Evolutionary conservation across 1,140 invertebrate species (phyloP).

Genomic region (Drosophila guanche): DNA sequence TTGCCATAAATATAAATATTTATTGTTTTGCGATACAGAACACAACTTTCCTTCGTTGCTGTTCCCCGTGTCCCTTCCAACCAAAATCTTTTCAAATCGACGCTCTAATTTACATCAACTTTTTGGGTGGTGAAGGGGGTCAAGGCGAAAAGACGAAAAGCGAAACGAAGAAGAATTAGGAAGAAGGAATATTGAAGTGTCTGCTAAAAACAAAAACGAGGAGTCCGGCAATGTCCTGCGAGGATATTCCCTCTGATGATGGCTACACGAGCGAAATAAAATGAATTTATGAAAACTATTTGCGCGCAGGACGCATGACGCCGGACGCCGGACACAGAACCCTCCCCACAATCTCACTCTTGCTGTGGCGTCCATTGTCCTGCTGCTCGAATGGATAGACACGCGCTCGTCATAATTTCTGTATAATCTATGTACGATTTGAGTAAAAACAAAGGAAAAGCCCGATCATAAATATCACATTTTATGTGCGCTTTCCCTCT

Average conservation of each 20-base stretch:
- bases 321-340: conserved; percentile 5
- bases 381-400: conserved; percentile 71
- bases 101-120: conserved; percentile 76
- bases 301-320: conserved; percentile 51
- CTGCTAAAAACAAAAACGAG: conserved; percentile 21
- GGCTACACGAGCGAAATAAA: conserved; percentile 74
- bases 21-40: conserved; percentile 64
- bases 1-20: conserved; percentile 70
- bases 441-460: conserved; percentile 80
- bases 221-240: conserved; percentile 1
- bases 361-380: conserved; percentile 57
- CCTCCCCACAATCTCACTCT: conserved; percentile 7
- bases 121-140: neutral
- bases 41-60: too few species aligned
- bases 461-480: conserved; percentile 80
- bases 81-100: conserved; percentile 74
- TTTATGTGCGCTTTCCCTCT: conserved; percentile 74
- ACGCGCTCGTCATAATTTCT: conserved; percentile 80
- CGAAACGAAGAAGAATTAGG: conserved; percentile 53
- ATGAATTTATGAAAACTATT: conserved; percentile 83
- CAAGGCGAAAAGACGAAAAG: conserved; percentile 41
- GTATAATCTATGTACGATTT: conserved; percentile 83
- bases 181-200: conserved; percentile 67
- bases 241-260: conserved; percentile 38
- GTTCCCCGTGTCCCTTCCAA: conserved; percentile 27